Conservation (phyloP, 2,888 invertebrate species). For the Conchocele bisecta region DNA sequence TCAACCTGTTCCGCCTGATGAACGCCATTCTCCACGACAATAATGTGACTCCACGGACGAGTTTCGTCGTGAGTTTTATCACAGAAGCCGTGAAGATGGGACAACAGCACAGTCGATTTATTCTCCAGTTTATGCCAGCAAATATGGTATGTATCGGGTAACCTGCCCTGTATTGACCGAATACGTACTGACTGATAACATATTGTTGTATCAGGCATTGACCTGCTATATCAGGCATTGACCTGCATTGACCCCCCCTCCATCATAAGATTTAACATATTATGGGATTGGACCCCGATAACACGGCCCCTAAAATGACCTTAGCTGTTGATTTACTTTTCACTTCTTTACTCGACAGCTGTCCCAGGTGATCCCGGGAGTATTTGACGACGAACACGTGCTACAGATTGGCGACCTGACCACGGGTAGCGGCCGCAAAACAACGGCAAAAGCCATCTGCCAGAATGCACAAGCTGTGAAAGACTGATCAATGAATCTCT, state of each 20-base stretch:
- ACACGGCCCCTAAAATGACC: no score
- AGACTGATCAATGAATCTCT: conserved; percentile 19
- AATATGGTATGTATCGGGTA: conserved; percentile 79
- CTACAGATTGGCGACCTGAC: conserved; percentile 91
- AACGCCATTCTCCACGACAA: conserved; percentile 78
- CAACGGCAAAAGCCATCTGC: conserved; percentile 94
- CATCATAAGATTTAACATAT: no score
- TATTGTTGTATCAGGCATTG: no score
- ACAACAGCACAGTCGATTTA: conserved; percentile 75
- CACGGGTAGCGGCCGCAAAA: conserved; percentile 89
- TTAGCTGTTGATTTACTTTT: conserved; percentile 83
- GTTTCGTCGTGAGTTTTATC: conserved; percentile 82
- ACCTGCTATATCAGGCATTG: no score
- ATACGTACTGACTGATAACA: no score
- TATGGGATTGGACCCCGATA: no score
- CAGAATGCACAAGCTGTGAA: conserved; percentile 83
- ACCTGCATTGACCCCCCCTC: no score
- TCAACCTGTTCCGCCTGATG: conserved; percentile 81
- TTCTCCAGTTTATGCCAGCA: conserved; percentile 82
- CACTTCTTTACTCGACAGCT: conserved; percentile 91
- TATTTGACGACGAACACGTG: conserved; percentile 89
- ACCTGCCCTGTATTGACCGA: no score
- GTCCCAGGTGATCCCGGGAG: conserved; percentile 90
- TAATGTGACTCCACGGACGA: conserved; percentile 80
- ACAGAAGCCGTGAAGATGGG: conserved; percentile 82